Evolutionary conservation across 2,113 vertebrate genomes (phyloP).

Genomic region (Alouatta palliata): DNA sequence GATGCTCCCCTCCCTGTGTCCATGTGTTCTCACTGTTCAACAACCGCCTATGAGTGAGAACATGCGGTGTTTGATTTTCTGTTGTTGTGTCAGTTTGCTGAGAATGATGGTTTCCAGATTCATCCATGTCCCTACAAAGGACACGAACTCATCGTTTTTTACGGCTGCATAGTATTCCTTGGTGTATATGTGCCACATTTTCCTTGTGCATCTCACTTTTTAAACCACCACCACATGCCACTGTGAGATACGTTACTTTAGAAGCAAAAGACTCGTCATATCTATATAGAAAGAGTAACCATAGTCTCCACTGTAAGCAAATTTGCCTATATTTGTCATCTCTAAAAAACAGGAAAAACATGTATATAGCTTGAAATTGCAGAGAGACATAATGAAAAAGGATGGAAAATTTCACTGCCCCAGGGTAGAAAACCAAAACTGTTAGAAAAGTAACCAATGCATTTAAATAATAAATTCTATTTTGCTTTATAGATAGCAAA

Average conservation of each 20-base stretch:
- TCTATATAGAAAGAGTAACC: neutral
- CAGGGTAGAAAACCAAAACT: neutral
- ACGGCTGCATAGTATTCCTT: too few species aligned
- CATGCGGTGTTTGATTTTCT: too few species aligned
- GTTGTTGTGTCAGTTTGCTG: too few species aligned
- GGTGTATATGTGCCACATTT: neutral
- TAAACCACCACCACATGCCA: neutral
- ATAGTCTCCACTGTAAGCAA: neutral
- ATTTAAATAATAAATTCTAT: constrained; percentile 4
- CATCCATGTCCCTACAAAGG: too few species aligned
- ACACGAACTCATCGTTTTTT: too few species aligned
- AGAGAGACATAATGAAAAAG: neutral
- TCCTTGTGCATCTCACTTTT: neutral
- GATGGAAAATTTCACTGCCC: neutral
- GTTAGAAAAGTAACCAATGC: neutral
- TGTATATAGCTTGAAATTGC: neutral
- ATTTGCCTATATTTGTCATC: neutral
- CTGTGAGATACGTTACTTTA: neutral
- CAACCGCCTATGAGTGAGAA: too few species aligned
- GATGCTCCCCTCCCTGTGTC: too few species aligned
- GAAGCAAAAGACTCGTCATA: neutral
- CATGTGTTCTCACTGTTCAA: too few species aligned
- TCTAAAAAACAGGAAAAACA: neutral
- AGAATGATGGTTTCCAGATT: too few species aligned
- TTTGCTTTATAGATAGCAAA: neutral